Evolutionary conservation across 2,888 invertebrate species (phyloP).

Genomic region (Hedya salicella): DNA sequence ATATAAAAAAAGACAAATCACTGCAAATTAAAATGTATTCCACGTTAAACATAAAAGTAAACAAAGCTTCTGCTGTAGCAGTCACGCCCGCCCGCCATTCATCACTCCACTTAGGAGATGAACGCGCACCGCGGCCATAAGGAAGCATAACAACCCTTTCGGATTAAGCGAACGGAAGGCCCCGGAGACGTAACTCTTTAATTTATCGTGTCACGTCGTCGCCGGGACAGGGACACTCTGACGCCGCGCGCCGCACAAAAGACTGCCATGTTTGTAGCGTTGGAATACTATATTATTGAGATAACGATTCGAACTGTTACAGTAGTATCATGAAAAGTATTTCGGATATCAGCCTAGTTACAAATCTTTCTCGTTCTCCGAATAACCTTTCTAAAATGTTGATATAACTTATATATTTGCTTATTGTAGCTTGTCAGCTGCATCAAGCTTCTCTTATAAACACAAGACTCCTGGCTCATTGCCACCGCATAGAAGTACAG

Average conservation of each 20-base stretch:
- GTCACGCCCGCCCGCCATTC: constrained; percentile 22
- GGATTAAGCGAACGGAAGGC: constrained; percentile 29
- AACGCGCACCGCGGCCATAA: constrained; percentile 29
- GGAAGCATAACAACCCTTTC: constrained; percentile 40
- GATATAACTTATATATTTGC: background rate
- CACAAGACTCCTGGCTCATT: too few relatives aligned
- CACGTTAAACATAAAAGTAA: constrained; percentile 12
- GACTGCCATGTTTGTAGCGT: background rate
- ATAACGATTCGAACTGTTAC: background rate
- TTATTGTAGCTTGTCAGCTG: background rate
- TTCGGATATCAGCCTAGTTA: too few relatives aligned
- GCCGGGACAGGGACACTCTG: background rate
- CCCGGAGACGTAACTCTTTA: constrained; percentile 36
- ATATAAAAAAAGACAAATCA: background rate
- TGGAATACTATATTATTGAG: background rate
- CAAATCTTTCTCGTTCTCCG: too few relatives aligned
- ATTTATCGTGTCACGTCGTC: constrained; percentile 42
- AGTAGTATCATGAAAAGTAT: too few relatives aligned
- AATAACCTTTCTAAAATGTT: too few relatives aligned
- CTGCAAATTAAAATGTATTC: background rate
- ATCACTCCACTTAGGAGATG: constrained; percentile 25
- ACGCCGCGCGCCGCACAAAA: constrained; percentile 14
- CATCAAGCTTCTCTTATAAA: too few relatives aligned
- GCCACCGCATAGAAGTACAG: background rate
- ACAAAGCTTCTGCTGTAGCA: constrained; percentile 21